Conservation (phyloP, 2,888 invertebrate species). For the Metellina segmentata region DNA sequence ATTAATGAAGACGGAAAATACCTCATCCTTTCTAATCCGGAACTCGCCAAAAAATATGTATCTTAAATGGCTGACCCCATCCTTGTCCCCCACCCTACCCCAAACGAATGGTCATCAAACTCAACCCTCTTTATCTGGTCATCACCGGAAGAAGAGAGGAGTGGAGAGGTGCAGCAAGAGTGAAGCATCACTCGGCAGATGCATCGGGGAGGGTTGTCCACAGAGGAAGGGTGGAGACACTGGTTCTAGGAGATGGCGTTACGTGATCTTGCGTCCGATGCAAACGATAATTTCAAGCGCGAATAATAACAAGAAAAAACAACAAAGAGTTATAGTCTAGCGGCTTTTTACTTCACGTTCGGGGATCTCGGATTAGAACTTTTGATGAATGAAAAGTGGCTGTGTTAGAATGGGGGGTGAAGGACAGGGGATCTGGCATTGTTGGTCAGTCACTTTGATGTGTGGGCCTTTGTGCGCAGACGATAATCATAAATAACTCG, state of each 20-base stretch:
- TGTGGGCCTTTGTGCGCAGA: slow-evolving; percentile 17
- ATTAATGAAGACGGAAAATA: background rate
- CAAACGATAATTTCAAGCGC: background rate
- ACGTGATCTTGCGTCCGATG: slow-evolving; percentile 32
- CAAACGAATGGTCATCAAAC: slow-evolving; percentile 47
- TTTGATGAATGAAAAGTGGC: slow-evolving; percentile 11
- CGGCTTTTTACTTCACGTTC: background rate
- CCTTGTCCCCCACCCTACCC: too few relatives aligned
- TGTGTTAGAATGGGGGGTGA: slow-evolving; percentile 7
- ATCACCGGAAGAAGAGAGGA: slow-evolving; percentile 57
- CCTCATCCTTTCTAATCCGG: slow-evolving; percentile 10
- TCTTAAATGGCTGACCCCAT: too few relatives aligned
- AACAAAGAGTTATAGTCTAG: background rate
- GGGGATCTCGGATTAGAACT: background rate
- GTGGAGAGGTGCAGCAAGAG: background rate
- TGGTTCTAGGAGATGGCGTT: slow-evolving; percentile 16
- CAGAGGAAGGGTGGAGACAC: slow-evolving; percentile 34
- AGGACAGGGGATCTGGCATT: slow-evolving; percentile 1
- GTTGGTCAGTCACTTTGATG: slow-evolving; percentile 35
- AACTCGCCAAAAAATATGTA: slow-evolving; percentile 7
- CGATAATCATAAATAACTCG: slow-evolving; percentile 27
- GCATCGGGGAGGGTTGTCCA: background rate
- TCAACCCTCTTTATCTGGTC: slow-evolving; percentile 53
- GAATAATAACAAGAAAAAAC: background rate
- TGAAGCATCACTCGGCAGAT: background rate